phyloP scores from a whole-genome alignment of 2,113 vertebrate species.

The Percopsis transmontana region DNA sequence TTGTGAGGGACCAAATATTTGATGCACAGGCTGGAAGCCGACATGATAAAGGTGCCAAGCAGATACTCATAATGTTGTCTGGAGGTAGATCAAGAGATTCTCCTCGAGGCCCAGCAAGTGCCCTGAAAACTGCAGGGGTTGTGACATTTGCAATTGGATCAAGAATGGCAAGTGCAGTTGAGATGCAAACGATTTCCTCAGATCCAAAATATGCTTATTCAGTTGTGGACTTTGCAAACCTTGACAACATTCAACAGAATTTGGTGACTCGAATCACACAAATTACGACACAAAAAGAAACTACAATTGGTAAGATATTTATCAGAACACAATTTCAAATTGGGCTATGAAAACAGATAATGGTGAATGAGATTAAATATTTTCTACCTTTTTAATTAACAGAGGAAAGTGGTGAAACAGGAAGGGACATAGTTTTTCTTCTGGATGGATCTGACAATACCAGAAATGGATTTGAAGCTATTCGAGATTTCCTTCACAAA shows the following conservation, averaged over 20 bases:
- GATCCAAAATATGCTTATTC: conserved; percentile 53
- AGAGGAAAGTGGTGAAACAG: conserved; percentile 30
- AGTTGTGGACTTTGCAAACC: conserved; percentile 65
- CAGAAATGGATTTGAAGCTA: conserved; percentile 54
- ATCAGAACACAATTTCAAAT: conserved; percentile 7
- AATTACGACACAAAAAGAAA: conserved; percentile 36
- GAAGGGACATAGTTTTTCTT: conserved; percentile 70
- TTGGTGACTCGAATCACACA: conserved; percentile 48
- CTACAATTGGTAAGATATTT: conserved; percentile 53
- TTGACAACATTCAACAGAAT: conserved; percentile 55
- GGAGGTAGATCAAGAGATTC: conserved; percentile 75
- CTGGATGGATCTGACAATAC: conserved; percentile 71
- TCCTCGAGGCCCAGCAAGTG: conserved; percentile 61
- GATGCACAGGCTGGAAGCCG: conserved; percentile 56
- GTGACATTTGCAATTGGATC: conserved; percentile 69
- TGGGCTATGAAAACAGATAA: neutral
- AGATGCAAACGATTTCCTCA: conserved; percentile 67
- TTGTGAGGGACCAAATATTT: conserved; percentile 71
- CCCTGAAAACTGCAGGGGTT: conserved; percentile 68
- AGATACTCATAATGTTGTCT: conserved; percentile 73
- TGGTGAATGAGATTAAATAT: neutral
- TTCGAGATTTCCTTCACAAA: conserved; percentile 54
- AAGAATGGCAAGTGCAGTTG: conserved; percentile 52
- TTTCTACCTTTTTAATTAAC: conserved; percentile 12
- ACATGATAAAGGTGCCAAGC: conserved; percentile 51